Base-by-base conservation (phyloP, 2,797 vertebrate genomes). In the Dallia pectoralis region DNA sequence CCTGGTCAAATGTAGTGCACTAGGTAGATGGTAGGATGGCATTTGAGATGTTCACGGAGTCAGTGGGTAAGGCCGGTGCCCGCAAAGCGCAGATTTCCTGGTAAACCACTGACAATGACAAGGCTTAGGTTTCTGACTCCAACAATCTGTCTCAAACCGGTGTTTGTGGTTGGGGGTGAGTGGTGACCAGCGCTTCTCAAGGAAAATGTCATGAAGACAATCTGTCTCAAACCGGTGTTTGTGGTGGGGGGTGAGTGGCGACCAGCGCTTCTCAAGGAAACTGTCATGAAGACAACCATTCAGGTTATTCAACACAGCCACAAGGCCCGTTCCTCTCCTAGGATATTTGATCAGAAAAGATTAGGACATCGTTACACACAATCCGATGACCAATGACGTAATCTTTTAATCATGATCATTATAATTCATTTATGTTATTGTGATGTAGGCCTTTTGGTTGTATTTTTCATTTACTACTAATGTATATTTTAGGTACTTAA, bases 51-150 rank as follows among this genome's bases (percentile, higher is more conserved):
- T 44, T 14, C 3, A 12, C 40, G 6, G 40, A 40, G 3, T 65
- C 44, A 70, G 33, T 19, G 51, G 22, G 61, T 40, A 53, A 70
- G 48, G 32, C 47, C 44, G 22, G 25, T 32, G 22, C 73, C 61
- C 67, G 16, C 59, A 63, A 56, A 65, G 59, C 53, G 56, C 14
- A 53, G 59, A 70, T 62, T 65, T 70, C 61, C 74, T 65, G 67
- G 56, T 69, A 49, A 69, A 64, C 73, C 73, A 69, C 73, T 6
- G 73, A 32, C 67, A 74, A 61, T 53, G 25, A 62, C 72, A 47
- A 8, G 66, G 72, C 19, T 74, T 47, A 14, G 32, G 53, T 74
- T 74, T 61, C 53, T 47, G 4, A 15, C 30, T 30, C 72, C 51
- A 44, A 69, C 72, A 74, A n/a, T 19, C 72, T 33, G 33, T 53